Conservation (phyloP, 2,888 invertebrate species). For the Archips xylosteana region DNA sequence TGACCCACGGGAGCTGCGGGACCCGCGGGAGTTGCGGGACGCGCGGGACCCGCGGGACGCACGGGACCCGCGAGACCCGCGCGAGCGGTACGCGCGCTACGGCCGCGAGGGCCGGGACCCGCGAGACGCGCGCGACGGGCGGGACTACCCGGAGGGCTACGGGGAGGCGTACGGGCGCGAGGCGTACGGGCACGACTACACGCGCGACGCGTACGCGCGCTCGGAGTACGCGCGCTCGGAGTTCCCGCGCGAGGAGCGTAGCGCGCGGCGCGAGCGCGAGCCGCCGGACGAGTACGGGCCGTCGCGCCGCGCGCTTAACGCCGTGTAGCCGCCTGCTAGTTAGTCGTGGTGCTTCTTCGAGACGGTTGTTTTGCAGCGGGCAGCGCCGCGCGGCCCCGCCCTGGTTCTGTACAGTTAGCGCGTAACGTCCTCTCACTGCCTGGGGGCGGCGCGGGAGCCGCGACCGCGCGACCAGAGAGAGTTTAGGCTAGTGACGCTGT, state of each 20-base stretch:
- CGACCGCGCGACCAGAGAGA: constrained; percentile 36
- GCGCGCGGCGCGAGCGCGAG: constrained; percentile 73
- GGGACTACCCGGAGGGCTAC: constrained; percentile 59
- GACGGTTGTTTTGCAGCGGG: constrained; percentile 51
- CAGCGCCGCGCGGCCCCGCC: constrained; percentile 36
- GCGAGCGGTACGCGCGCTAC: constrained; percentile 53
- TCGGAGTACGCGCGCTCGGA: constrained; percentile 80
- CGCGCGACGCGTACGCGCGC: constrained; percentile 67
- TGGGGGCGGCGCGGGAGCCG: constrained; percentile 33
- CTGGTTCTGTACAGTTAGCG: constrained; percentile 16
- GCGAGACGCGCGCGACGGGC: constrained; percentile 46
- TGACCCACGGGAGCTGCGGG: constrained; percentile 58
- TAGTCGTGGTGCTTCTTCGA: constrained; percentile 49
- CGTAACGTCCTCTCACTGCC: constrained; percentile 30
- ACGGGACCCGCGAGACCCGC: constrained; percentile 43
- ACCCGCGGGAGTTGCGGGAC: constrained; percentile 46
- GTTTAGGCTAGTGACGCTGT: constrained; percentile 46
- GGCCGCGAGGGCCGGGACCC: constrained; percentile 50
- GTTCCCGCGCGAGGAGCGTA: constrained; percentile 75
- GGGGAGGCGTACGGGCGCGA: constrained; percentile 71
- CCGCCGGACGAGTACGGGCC: constrained; percentile 86
- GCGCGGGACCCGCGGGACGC: constrained; percentile 45
- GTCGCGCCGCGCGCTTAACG: constrained; percentile 90
- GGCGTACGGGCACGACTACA: constrained; percentile 69
- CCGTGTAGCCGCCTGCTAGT: constrained; percentile 84